These are phyloP conservation scores for Myzus persicae DNA, from an alignment of 1,140 invertebrate genomes.

Conservation along the genomic window DNA sequence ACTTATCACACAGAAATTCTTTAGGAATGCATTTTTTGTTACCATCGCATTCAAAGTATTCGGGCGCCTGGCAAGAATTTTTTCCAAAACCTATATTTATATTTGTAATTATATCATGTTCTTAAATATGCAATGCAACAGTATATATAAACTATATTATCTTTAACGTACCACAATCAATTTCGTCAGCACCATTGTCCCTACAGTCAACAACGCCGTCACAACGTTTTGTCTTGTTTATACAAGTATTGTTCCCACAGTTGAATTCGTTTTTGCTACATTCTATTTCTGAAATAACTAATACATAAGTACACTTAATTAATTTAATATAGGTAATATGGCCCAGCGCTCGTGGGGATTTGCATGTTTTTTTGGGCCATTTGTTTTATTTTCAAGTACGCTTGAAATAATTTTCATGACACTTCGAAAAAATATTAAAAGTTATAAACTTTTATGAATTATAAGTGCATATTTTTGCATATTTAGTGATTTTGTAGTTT, in stretches of 20 bases:
- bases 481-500: neutral
- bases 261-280: conserved; percentile 66
- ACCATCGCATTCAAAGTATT: conserved; percentile 60
- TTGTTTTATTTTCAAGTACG: neutral
- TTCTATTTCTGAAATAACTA: conserved; percentile 17
- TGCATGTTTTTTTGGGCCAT: neutral
- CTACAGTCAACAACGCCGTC: conserved; percentile 67
- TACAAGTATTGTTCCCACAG: conserved; percentile 65
- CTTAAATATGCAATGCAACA: neutral
- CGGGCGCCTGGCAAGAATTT: neutral
- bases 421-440: neutral
- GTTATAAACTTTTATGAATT: neutral
- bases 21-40: conserved; percentile 67
- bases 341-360: too few relatives aligned
- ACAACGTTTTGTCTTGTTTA: conserved; percentile 66
- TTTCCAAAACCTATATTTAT: neutral
- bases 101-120: neutral
- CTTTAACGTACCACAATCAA: neutral
- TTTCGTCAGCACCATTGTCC: conserved; percentile 66
- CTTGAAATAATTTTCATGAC: neutral
- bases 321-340: neutral
- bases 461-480: neutral
- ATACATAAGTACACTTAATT: neutral
- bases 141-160: neutral
- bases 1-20: conserved; percentile 70